phyloP scores from a whole-genome alignment of 2,888 invertebrate species.

The Drosophila fulvimacula region DNA sequence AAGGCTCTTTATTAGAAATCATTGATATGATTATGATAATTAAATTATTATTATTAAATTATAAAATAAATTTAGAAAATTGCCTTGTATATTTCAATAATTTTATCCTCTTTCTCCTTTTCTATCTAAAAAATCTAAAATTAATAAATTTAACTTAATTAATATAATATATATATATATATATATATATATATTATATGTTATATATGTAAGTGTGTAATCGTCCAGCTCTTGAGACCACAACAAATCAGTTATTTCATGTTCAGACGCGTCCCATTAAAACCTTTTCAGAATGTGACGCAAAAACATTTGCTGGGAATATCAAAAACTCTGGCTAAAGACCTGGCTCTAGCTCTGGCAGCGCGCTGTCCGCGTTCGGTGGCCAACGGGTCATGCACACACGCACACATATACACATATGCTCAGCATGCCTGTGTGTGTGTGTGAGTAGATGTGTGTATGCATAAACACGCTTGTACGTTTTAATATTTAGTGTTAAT shows the following conservation, averaged over 20 bases:
- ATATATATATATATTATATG: no score
- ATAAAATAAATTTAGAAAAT: no score
- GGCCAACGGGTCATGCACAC: slow-evolving; percentile 3
- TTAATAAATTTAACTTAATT: no score
- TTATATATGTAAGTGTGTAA: no score
- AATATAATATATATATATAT: no score
- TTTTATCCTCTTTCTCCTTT: no score
- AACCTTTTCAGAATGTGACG: slow-evolving; percentile 9
- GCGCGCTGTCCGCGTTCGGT: not conserved
- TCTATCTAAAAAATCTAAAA: no score
- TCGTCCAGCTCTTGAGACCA: not conserved
- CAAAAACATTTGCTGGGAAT: slow-evolving; percentile 22
- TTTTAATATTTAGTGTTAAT: slow-evolving; percentile 83
- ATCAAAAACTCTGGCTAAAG: slow-evolving; percentile 9
- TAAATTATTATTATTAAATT: no score
- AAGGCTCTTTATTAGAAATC: no score
- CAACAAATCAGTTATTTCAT: not conserved
- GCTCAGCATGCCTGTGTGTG: slow-evolving; percentile 13
- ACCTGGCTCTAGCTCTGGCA: slow-evolving; percentile 3
- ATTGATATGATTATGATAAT: no score
- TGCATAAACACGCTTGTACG: slow-evolving; percentile 80
- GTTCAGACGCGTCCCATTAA: not conserved
- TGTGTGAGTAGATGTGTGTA: slow-evolving; percentile 38
- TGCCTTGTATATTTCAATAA: not conserved
- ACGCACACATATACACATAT: slow-evolving; percentile 8